A percentile compares a stretch with the other conserved stretches of the same genome.
These are phyloP conservation scores for Lithobates sylvaticus DNA, from an alignment of 2,797 vertebrate genomes.

Conservation along the genomic window DNA sequence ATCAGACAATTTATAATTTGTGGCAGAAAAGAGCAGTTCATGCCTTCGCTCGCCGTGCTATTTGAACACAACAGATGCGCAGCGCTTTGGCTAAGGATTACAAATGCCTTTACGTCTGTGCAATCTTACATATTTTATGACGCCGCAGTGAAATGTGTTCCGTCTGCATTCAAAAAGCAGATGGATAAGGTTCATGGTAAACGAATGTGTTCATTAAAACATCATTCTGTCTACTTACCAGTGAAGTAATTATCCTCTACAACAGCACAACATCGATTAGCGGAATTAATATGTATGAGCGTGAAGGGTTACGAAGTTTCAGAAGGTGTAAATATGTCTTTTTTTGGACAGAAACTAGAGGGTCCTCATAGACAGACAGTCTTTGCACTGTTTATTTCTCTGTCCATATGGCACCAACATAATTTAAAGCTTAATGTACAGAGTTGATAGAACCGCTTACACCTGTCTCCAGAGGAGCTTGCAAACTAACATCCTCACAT, in stretches of 20 bases:
- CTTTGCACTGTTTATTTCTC: too few species aligned
- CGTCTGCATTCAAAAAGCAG: conserved; percentile 34
- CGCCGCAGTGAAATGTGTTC: conserved; percentile 24
- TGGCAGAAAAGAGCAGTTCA: not conserved
- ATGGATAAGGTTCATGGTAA: conserved; percentile 39
- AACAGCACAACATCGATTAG: conserved; percentile 29
- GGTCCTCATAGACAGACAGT: not conserved
- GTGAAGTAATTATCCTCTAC: conserved; percentile 35
- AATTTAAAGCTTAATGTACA: too few species aligned
- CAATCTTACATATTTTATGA: conserved; percentile 36
- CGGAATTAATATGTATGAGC: not conserved
- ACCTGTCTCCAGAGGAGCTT: too few species aligned
- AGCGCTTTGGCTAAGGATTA: conserved; percentile 9
- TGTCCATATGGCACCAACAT: too few species aligned
- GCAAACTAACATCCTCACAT: too few species aligned
- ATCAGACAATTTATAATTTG: not conserved
- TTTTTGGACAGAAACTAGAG: not conserved
- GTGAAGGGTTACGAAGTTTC: not conserved
- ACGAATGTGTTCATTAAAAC: conserved; percentile 52
- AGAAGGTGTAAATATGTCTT: not conserved
- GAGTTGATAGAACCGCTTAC: too few species aligned
- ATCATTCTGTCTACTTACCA: conserved; percentile 50
- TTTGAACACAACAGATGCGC: conserved; percentile 15
- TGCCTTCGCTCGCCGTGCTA: not conserved
- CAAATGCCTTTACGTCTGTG: conserved; percentile 25